phyloP scores from a whole-genome alignment of 2,888 invertebrate species.

The Epistrophe grossulariae region DNA sequence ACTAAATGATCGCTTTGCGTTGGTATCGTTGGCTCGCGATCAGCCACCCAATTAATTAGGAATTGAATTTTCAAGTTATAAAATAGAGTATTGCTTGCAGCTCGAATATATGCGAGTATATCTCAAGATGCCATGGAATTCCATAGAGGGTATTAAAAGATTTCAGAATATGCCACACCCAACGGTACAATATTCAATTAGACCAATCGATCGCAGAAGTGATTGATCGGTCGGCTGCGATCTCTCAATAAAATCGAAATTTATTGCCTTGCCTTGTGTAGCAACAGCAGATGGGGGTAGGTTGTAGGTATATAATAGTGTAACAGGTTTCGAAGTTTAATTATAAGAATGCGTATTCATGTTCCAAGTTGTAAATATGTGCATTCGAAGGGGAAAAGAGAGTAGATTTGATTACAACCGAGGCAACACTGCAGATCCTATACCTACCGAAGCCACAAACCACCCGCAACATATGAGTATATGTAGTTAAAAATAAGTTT shows the following conservation, averaged over 20 bases:
- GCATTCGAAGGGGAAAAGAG: background rate
- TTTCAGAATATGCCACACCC: constrained; percentile 58
- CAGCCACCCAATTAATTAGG: constrained; percentile 63
- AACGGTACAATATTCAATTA: constrained; percentile 53
- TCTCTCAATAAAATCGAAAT: constrained; percentile 64
- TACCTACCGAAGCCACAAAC: constrained; percentile 37
- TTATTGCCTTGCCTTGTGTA: constrained; percentile 31
- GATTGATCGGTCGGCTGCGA: constrained; percentile 68
- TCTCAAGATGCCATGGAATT: constrained; percentile 33
- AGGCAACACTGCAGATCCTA: constrained; percentile 18
- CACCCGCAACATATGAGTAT: constrained; percentile 59
- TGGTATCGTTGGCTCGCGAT: constrained; percentile 53
- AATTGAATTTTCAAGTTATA: constrained; percentile 60
- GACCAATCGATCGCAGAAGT: constrained; percentile 47
- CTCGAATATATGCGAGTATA: background rate
- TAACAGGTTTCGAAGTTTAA: constrained; percentile 47
- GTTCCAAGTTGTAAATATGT: background rate
- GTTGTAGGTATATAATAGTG: background rate
- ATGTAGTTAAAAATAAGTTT: constrained; percentile 35
- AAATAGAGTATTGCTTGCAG: background rate
- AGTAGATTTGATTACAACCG: constrained; percentile 14
- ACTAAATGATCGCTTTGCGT: constrained; percentile 64
- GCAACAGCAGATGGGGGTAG: too few species aligned
- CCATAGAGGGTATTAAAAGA: constrained; percentile 5
- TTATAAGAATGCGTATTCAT: constrained; percentile 51